Evolutionary conservation across 1,140 invertebrate genomes (phyloP).

Genomic region (Pogonomyrmex barbatus): DNA sequence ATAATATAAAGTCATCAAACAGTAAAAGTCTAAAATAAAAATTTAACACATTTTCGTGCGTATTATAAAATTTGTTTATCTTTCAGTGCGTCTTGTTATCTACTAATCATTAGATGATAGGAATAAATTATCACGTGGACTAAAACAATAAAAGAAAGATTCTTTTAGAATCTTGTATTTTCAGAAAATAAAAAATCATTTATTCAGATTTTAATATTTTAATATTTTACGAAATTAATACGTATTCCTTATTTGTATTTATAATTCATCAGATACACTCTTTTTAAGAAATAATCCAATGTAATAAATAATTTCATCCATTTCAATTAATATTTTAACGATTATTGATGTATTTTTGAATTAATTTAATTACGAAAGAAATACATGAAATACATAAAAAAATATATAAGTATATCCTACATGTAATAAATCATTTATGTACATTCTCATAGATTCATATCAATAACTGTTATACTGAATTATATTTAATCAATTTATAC

Average conservation of each 20-base stretch:
- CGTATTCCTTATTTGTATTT: neutral
- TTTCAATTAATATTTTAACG: conserved; percentile 4
- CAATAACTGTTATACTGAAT: neutral
- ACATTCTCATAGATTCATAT: neutral
- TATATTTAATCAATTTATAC: neutral
- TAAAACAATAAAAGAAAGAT: neutral
- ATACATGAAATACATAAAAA: neutral
- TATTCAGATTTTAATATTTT: neutral
- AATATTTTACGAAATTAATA: neutral
- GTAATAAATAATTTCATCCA: neutral
- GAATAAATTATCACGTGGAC: neutral
- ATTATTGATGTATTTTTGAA: neutral
- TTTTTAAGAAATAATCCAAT: neutral
- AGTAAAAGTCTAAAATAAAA: neutral
- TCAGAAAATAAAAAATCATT: neutral
- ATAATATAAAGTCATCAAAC: neutral
- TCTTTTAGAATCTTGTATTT: neutral
- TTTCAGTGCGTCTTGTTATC: neutral
- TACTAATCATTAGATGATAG: neutral
- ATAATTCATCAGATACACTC: neutral
- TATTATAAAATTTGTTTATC: neutral
- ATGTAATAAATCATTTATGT: conserved; percentile 2
- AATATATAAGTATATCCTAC: neutral
- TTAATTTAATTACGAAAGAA: neutral
- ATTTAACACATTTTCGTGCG: neutral